phyloP scores from a whole-genome alignment of 2,113 vertebrate species.

The Eptesicus fuscus region DNA sequence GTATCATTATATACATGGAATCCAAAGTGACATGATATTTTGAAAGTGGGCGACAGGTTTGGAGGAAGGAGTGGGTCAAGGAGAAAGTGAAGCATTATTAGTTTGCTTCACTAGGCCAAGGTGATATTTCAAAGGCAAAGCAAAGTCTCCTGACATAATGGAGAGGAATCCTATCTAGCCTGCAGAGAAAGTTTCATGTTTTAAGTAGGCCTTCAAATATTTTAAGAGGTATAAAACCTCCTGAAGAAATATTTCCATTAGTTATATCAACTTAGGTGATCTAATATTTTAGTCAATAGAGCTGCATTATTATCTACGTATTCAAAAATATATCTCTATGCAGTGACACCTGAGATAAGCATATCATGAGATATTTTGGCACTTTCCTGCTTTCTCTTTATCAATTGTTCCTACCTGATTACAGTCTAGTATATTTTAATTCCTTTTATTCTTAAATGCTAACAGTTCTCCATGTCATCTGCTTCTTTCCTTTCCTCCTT shows the following conservation, averaged over 20 bases:
- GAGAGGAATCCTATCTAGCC: background rate
- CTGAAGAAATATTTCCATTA: background rate
- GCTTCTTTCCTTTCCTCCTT: background rate
- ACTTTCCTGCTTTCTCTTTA: background rate
- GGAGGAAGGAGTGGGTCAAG: background rate
- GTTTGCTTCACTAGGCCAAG: background rate
- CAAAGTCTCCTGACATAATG: slow-evolving; percentile 5
- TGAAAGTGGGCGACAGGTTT: background rate
- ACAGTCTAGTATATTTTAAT: background rate
- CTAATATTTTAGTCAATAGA: background rate
- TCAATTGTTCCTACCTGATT: background rate
- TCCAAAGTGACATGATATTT: background rate
- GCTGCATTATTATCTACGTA: background rate
- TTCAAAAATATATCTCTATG: background rate
- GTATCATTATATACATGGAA: background rate
- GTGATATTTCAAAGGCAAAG: background rate
- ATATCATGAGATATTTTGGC: background rate
- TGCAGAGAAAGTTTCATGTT: background rate
- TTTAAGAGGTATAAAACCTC: background rate
- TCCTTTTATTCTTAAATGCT: background rate
- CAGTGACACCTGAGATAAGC: background rate
- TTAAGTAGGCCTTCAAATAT: background rate
- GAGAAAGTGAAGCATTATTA: background rate
- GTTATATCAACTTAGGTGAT: background rate
- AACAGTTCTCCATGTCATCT: background rate